Percentiles rank a stretch among this genome's conserved stretches.
Conservation (phyloP, 2,888 invertebrate genomes). For the Pterostichus niger region DNA sequence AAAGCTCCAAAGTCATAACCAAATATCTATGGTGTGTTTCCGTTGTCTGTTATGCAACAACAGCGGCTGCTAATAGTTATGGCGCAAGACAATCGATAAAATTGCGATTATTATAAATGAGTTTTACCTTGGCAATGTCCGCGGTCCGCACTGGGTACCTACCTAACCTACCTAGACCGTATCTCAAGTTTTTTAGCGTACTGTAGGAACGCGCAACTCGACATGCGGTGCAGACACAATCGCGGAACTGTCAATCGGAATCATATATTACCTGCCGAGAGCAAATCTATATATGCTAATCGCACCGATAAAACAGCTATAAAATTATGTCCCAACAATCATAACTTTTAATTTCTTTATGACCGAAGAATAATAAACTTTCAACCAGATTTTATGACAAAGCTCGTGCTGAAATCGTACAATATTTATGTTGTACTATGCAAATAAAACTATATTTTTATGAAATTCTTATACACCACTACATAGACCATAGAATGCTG, state of each 20-base stretch:
- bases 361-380: slow-evolving; percentile 48
- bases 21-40: neutral
- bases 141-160: neutral
- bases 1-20: neutral
- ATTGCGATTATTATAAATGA: slow-evolving; percentile 63
- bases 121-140: slow-evolving; percentile 64
- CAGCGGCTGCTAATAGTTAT: slow-evolving; percentile 46
- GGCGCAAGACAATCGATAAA: slow-evolving; percentile 61
- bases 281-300: slow-evolving; percentile 60
- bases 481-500: too few species aligned
- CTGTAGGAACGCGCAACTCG: neutral
- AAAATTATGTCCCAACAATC: slow-evolving; percentile 60
- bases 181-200: neutral
- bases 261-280: slow-evolving; percentile 59
- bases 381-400: slow-evolving; percentile 36
- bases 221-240: slow-evolving; percentile 45
- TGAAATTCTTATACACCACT: neutral
- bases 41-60: slow-evolving; percentile 49
- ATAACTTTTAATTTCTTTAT: slow-evolving; percentile 63
- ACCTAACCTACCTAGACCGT: neutral
- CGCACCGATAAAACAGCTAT: slow-evolving; percentile 57
- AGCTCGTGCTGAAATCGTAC: slow-evolving; percentile 34
- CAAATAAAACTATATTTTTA: slow-evolving; percentile 10
- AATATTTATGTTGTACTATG: slow-evolving; percentile 22
- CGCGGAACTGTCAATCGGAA: slow-evolving; percentile 58